Evolutionary conservation across 2,797 vertebrate species (phyloP).

Genomic region (Labeo calbasu): DNA sequence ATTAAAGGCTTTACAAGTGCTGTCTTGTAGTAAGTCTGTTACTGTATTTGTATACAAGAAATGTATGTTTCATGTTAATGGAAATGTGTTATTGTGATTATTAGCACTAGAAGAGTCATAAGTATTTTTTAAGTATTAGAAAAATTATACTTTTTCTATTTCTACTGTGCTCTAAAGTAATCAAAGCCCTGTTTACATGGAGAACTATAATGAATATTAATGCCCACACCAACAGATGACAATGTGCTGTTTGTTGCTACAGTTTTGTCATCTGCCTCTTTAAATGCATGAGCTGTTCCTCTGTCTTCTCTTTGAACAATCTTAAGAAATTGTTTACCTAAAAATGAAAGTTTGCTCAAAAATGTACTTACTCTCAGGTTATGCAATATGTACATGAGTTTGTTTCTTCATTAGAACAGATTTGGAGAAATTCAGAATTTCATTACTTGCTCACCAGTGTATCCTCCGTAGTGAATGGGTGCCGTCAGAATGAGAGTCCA

Average conservation of each 20-base stretch:
- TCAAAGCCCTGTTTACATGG: no score
- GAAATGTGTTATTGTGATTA: not conserved
- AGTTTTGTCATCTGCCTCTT: not conserved
- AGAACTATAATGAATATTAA: not conserved
- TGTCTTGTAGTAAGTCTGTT: not conserved
- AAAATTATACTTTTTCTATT: not conserved
- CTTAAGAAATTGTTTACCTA: not conserved
- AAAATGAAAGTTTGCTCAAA: not conserved
- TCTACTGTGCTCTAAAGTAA: not conserved
- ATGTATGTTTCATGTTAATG: not conserved
- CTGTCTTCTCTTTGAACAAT: not conserved
- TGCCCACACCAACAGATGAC: not conserved
- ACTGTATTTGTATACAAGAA: not conserved
- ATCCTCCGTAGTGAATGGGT: not conserved
- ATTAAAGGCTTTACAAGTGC: conserved; percentile 25
- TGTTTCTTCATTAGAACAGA: not conserved
- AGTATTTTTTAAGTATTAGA: not conserved
- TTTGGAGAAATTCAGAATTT: not conserved
- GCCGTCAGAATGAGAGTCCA: no score
- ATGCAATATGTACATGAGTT: not conserved
- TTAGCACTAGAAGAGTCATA: not conserved
- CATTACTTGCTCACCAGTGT: not conserved
- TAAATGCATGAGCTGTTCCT: not conserved
- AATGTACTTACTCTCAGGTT: not conserved
- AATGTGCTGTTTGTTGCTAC: not conserved